Percentiles rank a stretch among this genome's conserved stretches.
These are phyloP conservation scores for Anneissia japonica DNA, from an alignment of 35 echinoderm and acorn worm genomes.

Conservation along the genomic window DNA sequence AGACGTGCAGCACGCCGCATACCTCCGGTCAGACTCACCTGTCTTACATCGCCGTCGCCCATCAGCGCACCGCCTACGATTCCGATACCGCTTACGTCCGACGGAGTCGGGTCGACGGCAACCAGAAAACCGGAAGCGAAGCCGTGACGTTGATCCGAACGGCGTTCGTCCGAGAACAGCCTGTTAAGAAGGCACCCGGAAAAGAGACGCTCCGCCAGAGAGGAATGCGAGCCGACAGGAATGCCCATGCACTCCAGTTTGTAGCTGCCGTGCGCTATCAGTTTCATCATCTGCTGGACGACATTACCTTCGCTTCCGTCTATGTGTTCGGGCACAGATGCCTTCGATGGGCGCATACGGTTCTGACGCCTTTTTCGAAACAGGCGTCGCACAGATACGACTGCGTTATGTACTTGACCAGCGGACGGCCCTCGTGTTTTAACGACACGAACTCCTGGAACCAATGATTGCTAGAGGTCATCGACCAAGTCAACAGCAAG, in stretches of 20 bases:
- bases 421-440: background rate
- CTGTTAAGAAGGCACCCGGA: background rate
- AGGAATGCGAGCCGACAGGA: background rate
- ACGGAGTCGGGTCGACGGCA: slow-evolving; percentile 1
- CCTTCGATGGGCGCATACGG: background rate
- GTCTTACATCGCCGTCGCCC: background rate
- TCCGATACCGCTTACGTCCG: background rate
- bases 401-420: slow-evolving; percentile 1
- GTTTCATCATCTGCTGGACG: slow-evolving; percentile 3
- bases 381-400: background rate
- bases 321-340: slow-evolving; percentile 5
- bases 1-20: background rate
- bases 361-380: background rate
- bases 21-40: background rate
- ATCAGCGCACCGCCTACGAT: background rate
- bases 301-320: background rate
- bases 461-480: background rate
- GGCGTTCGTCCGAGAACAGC: background rate
- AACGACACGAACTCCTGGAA: background rate
- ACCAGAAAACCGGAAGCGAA: background rate
- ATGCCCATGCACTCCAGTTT: slow-evolving; percentile 5
- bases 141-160: background rate
- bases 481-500: background rate
- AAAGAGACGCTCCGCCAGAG: background rate
- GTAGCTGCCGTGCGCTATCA: background rate